Percentiles rank a stretch among this genome's conserved stretches.
Conservation (phyloP, 2,888 invertebrate genomes). For the Xanthostigma xanthostigma region DNA sequence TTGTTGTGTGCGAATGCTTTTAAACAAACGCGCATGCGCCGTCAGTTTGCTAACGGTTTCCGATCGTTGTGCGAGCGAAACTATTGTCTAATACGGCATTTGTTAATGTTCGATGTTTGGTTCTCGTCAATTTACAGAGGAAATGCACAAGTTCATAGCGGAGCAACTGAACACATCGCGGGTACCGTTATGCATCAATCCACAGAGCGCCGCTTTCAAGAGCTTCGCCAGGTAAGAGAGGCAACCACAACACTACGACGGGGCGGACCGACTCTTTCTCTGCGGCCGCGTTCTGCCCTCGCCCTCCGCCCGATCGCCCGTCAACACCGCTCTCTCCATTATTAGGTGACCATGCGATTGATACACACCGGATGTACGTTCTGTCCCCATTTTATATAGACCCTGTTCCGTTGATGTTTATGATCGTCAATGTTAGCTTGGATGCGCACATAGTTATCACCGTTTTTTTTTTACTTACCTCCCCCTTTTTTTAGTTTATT, state of each 20-base stretch:
- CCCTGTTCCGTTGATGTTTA: too few species aligned
- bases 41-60: too few species aligned
- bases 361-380: too few species aligned
- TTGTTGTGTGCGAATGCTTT: too few species aligned
- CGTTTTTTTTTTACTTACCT: too few species aligned
- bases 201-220: conserved; percentile 98
- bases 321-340: conserved; percentile 1
- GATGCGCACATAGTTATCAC: too few species aligned
- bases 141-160: conserved; percentile 97
- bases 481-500: too few species aligned
- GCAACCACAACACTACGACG: conserved; percentile 13
- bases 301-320: not conserved
- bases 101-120: conserved; percentile 1
- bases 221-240: conserved; percentile 96
- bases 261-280: conserved; percentile 1
- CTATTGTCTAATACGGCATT: conserved; percentile 1
- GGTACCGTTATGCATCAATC: conserved; percentile 98
- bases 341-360: too few species aligned
- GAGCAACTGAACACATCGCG: conserved; percentile 90
- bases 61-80: not conserved
- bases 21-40: too few species aligned
- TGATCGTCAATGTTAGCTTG: too few species aligned
- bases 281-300: not conserved
- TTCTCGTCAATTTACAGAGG: conserved; percentile 54
- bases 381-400: too few species aligned